Percentiles rank a stretch among this genome's conserved stretches.
Evolutionary conservation across 2,888 invertebrate species (phyloP).

Genomic region (Melinopterus prodromus): DNA sequence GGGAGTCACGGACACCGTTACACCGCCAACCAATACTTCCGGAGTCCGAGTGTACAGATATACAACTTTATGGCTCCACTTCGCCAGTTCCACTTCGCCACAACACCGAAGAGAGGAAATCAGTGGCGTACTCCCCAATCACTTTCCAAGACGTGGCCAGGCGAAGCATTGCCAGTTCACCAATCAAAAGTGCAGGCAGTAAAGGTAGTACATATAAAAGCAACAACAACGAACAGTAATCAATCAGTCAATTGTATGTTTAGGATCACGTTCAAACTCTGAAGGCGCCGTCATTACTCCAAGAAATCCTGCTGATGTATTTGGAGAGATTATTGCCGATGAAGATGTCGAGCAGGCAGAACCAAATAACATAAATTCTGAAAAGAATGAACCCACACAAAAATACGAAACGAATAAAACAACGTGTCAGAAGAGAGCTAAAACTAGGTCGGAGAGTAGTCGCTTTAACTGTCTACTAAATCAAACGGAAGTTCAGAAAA

Average conservation of each 20-base stretch:
- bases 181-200: constrained; percentile 63
- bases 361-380: not conserved
- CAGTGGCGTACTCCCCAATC: constrained; percentile 78
- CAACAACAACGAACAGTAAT: not conserved
- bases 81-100: constrained; percentile 44
- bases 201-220: constrained; percentile 7
- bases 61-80: constrained; percentile 23
- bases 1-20: constrained; percentile 70
- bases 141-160: constrained; percentile 85
- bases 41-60: constrained; percentile 38
- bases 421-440: not conserved
- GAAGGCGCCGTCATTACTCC: constrained; percentile 66
- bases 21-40: constrained; percentile 51
- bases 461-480: not conserved
- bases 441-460: not conserved
- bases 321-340: constrained; percentile 66
- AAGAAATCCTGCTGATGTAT: constrained; percentile 64
- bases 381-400: not conserved
- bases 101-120: constrained; percentile 67
- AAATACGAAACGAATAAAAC: not conserved
- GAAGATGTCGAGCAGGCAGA: not conserved
- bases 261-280: constrained; percentile 73
- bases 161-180: constrained; percentile 81
- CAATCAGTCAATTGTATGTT: no score
- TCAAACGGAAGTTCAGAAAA: not conserved